Evolutionary conservation across 1,140 invertebrate species (phyloP).

Genomic region (Trypoxylus dichotomus): DNA sequence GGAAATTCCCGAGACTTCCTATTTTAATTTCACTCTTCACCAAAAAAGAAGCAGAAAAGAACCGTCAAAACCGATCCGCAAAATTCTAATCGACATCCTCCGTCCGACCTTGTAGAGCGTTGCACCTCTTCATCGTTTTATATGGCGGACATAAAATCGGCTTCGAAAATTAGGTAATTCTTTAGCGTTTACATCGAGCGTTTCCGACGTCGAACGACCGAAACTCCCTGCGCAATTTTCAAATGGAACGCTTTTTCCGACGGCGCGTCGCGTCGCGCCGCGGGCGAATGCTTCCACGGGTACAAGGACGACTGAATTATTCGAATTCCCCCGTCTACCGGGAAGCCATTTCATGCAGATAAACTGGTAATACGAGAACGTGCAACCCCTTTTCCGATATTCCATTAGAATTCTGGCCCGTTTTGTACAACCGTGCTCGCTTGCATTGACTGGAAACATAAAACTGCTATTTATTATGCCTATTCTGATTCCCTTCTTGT

Average conservation of each 20-base stretch:
- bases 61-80: background rate
- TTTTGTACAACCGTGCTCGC: background rate
- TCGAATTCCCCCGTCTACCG: background rate
- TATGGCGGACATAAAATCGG: background rate
- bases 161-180: background rate
- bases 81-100: background rate
- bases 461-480: background rate
- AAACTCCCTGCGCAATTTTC: background rate
- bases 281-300: background rate
- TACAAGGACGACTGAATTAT: background rate
- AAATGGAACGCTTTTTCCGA: background rate
- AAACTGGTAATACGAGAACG: background rate
- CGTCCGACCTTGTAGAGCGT: background rate
- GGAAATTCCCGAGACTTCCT: too few relatives aligned
- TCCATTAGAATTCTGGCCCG: background rate
- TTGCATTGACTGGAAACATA: background rate
- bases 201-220: background rate
- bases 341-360: background rate
- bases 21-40: too few relatives aligned
- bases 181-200: background rate
- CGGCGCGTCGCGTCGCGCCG: background rate
- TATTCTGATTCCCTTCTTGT: background rate
- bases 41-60: background rate
- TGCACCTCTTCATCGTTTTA: background rate
- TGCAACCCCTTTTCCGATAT: background rate